A percentile compares a stretch with the other conserved stretches of the same genome.
Conservation (phyloP, 2,113 vertebrate genomes). For the Patagioenas fasciata region DNA sequence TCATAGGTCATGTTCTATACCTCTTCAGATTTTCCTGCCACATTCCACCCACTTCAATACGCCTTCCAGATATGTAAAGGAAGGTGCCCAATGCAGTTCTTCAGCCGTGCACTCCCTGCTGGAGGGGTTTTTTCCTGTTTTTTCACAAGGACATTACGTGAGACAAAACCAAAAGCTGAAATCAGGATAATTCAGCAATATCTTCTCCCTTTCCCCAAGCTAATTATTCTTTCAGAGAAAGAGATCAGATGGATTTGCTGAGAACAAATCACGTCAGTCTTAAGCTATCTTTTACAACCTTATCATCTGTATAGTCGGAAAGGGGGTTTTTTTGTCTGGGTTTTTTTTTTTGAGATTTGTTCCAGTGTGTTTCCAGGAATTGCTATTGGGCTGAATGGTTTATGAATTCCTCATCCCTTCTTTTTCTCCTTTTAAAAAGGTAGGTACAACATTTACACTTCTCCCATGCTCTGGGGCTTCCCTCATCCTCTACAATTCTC, state of each 20-base stretch:
- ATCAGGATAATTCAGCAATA: neutral
- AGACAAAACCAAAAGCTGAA: constrained; percentile 16
- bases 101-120: neutral
- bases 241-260: neutral
- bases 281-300: neutral
- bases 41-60: neutral
- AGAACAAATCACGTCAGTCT: neutral
- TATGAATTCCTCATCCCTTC: neutral
- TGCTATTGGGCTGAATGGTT: neutral
- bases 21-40: constrained; percentile 20
- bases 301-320: neutral
- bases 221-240: neutral
- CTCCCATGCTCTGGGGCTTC: neutral
- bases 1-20: constrained; percentile 8
- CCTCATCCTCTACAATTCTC: neutral
- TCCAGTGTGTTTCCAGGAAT: neutral
- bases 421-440: neutral
- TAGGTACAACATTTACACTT: neutral
- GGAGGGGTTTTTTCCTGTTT: neutral
- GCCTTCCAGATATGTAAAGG: neutral
- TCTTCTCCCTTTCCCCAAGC: neutral
- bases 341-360: neutral
- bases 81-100: neutral
- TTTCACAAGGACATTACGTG: neutral
- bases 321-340: neutral